Conservation (phyloP, 2,797 vertebrate species). For the Falco biarmicus region DNA sequence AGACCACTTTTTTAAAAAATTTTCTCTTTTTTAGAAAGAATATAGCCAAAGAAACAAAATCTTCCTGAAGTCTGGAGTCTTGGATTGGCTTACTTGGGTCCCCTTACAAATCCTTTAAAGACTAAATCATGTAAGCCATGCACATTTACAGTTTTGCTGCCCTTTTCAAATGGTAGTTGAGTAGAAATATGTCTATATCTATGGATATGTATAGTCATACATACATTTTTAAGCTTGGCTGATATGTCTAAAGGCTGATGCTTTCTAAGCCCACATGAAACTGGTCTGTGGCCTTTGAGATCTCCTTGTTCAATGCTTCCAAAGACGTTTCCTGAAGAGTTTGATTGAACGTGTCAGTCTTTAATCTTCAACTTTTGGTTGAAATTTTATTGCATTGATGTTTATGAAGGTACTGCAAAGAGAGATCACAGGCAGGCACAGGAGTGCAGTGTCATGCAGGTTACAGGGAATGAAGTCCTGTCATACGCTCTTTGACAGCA, state of each 20-base stretch:
- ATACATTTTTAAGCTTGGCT: not conserved
- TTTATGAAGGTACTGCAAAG: not conserved
- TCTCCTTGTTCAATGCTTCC: not conserved
- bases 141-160: not conserved
- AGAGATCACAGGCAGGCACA: not conserved
- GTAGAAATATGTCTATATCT: not conserved
- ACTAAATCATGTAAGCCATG: fast-evolving
- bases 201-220: not conserved
- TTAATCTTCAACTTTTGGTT: not conserved
- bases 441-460: not conserved
- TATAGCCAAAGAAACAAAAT: not conserved
- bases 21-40: not conserved
- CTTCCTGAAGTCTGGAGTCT: not conserved
- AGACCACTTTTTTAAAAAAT: not conserved
- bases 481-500: not conserved
- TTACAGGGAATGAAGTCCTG: not conserved
- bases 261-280: not conserved
- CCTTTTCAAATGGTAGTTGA: not conserved
- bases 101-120: not conserved
- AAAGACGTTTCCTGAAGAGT: not conserved
- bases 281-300: not conserved
- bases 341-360: not conserved
- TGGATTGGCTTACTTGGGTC: not conserved
- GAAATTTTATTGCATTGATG: not conserved
- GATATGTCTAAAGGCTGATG: not conserved